Evolutionary conservation across 2,797 vertebrate species (phyloP).

Genomic region (Pseudopleuronectes americanus): DNA sequence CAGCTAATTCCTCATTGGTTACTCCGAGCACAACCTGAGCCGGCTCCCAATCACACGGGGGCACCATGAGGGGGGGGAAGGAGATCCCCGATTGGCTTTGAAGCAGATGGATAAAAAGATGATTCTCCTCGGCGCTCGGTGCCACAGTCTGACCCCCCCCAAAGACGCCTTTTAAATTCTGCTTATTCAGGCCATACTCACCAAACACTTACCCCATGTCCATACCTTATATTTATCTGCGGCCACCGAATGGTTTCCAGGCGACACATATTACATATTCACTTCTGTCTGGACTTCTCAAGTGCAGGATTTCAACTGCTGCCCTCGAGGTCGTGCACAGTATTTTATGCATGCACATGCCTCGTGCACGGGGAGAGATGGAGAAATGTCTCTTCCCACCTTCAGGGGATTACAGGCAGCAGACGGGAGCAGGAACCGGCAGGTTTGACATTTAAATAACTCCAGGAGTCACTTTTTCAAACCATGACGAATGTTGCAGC

Average conservation of each 20-base stretch:
- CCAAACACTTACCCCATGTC: background rate
- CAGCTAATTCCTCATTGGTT: conserved; percentile 70
- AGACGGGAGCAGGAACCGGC: conserved; percentile 21
- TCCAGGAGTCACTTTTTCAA: conserved; percentile 3
- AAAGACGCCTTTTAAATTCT: conserved; percentile 9
- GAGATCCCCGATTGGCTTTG: conserved; percentile 38
- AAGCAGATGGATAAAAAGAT: conserved; percentile 16
- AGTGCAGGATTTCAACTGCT: conserved; percentile 29
- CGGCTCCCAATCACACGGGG: conserved; percentile 51
- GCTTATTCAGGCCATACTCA: conserved; percentile 20
- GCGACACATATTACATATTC: conserved; percentile 14
- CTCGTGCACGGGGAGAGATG: conserved; percentile 29
- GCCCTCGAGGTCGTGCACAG: conserved; percentile 40
- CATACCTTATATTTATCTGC: background rate
- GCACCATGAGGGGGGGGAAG: conserved; percentile 20
- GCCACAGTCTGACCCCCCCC: conserved; percentile 14
- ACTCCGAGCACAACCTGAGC: conserved; percentile 62
- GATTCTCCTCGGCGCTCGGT: background rate
- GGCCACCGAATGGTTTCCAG: background rate
- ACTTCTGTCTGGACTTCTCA: conserved; percentile 22
- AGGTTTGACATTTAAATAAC: conserved; percentile 65
- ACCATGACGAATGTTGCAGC: conserved; percentile 6
- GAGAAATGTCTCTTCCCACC: conserved; percentile 41
- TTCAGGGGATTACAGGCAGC: conserved; percentile 35
- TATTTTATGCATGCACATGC: conserved; percentile 56